phyloP scores from a whole-genome alignment of 2,888 invertebrate genomes.

The Taphrorychus bicolor region DNA sequence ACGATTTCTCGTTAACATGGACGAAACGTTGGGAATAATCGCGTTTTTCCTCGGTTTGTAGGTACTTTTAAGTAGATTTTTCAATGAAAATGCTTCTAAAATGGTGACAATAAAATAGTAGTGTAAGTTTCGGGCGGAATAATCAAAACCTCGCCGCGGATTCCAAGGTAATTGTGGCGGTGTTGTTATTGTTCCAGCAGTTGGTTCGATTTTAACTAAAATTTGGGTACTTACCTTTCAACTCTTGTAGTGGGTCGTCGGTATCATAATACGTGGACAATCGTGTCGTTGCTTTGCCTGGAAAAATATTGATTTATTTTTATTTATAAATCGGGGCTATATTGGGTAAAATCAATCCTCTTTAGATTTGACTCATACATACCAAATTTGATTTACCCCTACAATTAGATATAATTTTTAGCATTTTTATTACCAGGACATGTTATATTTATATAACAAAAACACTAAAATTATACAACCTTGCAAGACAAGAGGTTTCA shows the following conservation, averaged over 20 bases:
- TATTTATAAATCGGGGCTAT: not conserved
- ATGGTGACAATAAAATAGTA: conserved; percentile 60
- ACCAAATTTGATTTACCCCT: too few relatives aligned
- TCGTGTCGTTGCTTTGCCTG: not conserved
- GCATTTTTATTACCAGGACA: too few relatives aligned
- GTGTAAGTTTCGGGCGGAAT: conserved; percentile 24
- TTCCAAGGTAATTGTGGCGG: not conserved
- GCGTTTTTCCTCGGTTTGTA: conserved; percentile 25
- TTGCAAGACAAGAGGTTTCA: too few relatives aligned
- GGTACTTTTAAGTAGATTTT: conserved; percentile 49
- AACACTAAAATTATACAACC: too few relatives aligned
- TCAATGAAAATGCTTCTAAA: conserved; percentile 59
- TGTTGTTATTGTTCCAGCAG: not conserved
- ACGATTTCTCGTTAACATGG: conserved; percentile 26
- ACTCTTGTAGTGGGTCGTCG: not conserved
- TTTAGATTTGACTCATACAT: too few relatives aligned
- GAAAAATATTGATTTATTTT: conserved; percentile 11
- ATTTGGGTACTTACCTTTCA: not conserved
- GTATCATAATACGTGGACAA: not conserved
- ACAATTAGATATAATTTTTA: too few relatives aligned
- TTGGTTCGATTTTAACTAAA: not conserved
- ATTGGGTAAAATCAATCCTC: too few relatives aligned
- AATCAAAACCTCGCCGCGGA: not conserved
- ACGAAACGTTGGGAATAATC: conserved; percentile 22
- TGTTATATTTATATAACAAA: too few relatives aligned